Base-by-base conservation (phyloP, 2,888 invertebrate species). In the Acronicta leporina region DNA sequence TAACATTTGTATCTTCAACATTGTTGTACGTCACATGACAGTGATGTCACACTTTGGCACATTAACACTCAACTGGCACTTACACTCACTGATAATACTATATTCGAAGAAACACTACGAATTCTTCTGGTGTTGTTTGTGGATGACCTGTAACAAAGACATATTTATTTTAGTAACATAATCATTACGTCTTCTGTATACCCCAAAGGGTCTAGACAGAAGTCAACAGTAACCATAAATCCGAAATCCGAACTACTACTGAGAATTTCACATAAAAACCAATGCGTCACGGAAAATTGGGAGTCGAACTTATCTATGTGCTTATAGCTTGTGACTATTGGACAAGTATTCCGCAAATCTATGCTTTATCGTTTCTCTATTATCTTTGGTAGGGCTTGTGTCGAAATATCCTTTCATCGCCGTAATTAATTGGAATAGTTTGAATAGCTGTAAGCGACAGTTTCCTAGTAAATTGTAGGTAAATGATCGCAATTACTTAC, bases 1-100 rank as follows among this genome's bases (percentile, higher is more conserved):
- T 93, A 96, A 92, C 96, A 96, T 96, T 89, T 96, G 96, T 92
- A 96, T 96, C 94, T 96, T 96, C 91, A 96, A 91, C 96, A 96
- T 96, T 82, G 78, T 94, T 77, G 82, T 81, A 63, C 80, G 80
- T 94, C 91, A 94, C 94, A 94, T 94, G 89, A 87, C 94, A 92
- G 74, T 84, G 63, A 72, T 52, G 66, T 73, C 51, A 62, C 81
- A 75, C 77, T 73, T 53, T 53, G 53, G 33, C 82, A 84, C 86
- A 75, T 45, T 41, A 40, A 45, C 63, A 69, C 62, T 53, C 25
- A 56, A 65, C 68, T 62, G 65, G 48, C 68, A 73, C 77, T 47
- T 3, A 54, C 61, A 61, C 63, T 73, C 65, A 77, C 66, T 70
- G 5, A 25, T 47, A 44, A n/a, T 15, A 51, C 27, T 56, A 16